Evolutionary conservation across 2,113 vertebrate species (phyloP).

Genomic region (Sebastes schlegelii): DNA sequence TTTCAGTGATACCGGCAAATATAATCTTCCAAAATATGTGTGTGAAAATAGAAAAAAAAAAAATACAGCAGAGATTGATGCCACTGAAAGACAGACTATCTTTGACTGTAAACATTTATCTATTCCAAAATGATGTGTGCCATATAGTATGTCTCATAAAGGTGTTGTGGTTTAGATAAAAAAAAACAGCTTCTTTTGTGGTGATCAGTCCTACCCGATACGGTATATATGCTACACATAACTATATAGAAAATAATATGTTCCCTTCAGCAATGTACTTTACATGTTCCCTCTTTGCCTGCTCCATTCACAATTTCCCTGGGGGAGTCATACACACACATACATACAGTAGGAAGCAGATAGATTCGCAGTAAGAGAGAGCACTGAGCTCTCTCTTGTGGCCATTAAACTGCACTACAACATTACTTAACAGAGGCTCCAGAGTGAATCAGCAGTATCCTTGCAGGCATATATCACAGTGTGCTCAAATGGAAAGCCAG

Average conservation of each 20-base stretch:
- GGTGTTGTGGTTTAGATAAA: neutral
- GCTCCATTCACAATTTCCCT: constrained; percentile 49
- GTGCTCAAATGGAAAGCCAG: constrained; percentile 29
- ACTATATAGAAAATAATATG: neutral
- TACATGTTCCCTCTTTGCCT: constrained; percentile 33
- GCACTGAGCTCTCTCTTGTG: constrained; percentile 79
- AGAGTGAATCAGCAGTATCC: constrained; percentile 80
- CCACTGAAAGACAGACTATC: neutral
- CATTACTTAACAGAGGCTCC: constrained; percentile 59
- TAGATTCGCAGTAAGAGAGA: constrained; percentile 44
- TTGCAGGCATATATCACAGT: constrained; percentile 39
- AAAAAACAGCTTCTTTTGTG: neutral
- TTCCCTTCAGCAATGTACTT: constrained; percentile 26
- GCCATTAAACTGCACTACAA: constrained; percentile 71
- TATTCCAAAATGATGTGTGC: neutral
- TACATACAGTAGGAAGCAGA: neutral
- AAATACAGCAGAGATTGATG: neutral
- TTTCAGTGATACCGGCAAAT: constrained; percentile 39
- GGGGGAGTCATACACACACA: constrained; percentile 28
- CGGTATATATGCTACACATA: neutral
- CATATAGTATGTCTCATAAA: neutral
- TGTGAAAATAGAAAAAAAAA: neutral
- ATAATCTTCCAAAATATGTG: constrained; percentile 44
- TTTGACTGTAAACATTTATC: constrained; percentile 1
- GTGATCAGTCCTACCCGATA: neutral